Base-by-base conservation (phyloP, 23 tunicate species). In the Aplidium turbinatum region DNA sequence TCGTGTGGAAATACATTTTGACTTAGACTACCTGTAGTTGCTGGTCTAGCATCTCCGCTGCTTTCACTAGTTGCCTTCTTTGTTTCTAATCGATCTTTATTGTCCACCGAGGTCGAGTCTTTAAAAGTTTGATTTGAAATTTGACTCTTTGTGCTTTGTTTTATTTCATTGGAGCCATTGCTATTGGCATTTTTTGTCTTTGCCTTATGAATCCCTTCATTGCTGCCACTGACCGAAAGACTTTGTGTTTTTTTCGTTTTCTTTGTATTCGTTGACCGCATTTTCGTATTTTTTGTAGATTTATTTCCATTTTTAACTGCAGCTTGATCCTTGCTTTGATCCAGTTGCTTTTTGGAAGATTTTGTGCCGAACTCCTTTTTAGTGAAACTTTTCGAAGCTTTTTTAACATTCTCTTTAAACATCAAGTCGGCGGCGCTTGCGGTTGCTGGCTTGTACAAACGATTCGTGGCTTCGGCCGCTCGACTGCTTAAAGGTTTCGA, bases 381-480 rank as follows among this genome's bases (percentile, higher is more conserved):
- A n/a, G n/a, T n/a, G n/a, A 22, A 24, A 30, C 33, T 42, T 47
- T 63, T 39, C 7, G 27, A 31, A 33, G 22, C 33, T 63, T 77
- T 46, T 19, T 33, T 58, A 22, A 31, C 11, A 29, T 77, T 47
- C 47, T 16, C 29, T 31, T 62, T 50, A 33, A n/a, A n/a, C n/a
- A n/a, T n/a, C n/a, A n/a, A n/a, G n/a, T n/a, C n/a, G n/a, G 26
- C 26, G 13, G 16, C 33, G 9, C 34, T 28, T 38, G n/a, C 33
- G 32, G 19, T 33, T 23, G 66, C 22, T 27, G 87, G 3, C 66
- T 68, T 47, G 39, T 38, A 76, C 56, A 55, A 24, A 34, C 76
- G 28, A 48, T 60, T 75, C 4, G 68, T 35, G 5, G 80, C 66
- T 84, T 76, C 75, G 1, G 57, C 58, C 34, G 73, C 83, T 65